phyloP scores from a whole-genome alignment of 2,888 invertebrate species.

The Spatulosminthurus flaviceps region DNA sequence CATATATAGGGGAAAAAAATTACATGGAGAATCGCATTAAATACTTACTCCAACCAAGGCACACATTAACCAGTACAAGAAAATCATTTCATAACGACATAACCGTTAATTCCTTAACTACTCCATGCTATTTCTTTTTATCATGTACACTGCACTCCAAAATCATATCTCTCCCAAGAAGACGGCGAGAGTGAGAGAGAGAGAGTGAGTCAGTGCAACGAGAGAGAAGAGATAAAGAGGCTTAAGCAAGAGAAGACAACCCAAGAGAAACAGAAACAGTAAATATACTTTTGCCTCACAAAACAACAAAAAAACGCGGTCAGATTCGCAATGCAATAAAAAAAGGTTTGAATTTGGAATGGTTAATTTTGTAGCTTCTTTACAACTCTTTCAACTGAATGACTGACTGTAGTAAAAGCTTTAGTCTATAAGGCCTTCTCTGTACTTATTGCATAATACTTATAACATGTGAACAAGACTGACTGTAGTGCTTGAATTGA shows the following conservation, averaged over 20 bases:
- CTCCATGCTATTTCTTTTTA: conserved; percentile 2
- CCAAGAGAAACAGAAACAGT: background rate
- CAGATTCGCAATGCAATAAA: background rate
- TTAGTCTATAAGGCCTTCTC: no score
- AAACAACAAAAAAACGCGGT: background rate
- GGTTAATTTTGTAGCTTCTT: background rate
- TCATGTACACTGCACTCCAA: background rate
- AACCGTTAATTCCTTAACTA: conserved; percentile 7
- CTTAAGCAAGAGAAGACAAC: background rate
- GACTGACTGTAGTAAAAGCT: no score
- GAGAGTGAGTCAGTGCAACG: background rate
- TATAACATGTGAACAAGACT: background rate
- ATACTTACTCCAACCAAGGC: background rate
- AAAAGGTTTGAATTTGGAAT: conserved; percentile 20
- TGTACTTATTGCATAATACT: no score
- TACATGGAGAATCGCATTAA: conserved; percentile 2
- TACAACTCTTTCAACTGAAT: no score
- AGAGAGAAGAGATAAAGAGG: background rate
- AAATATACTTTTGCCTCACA: background rate
- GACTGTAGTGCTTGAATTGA: conserved; percentile 14
- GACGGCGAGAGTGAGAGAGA: background rate
- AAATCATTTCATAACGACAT: conserved; percentile 24
- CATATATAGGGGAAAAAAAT: background rate
- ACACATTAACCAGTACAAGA: background rate
- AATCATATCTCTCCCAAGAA: background rate